A percentile compares a stretch with the other conserved stretches of the same genome.
These are phyloP conservation scores for Cephalopterus ornatus DNA, from an alignment of 2,113 vertebrate genomes.

Conservation along the genomic window DNA sequence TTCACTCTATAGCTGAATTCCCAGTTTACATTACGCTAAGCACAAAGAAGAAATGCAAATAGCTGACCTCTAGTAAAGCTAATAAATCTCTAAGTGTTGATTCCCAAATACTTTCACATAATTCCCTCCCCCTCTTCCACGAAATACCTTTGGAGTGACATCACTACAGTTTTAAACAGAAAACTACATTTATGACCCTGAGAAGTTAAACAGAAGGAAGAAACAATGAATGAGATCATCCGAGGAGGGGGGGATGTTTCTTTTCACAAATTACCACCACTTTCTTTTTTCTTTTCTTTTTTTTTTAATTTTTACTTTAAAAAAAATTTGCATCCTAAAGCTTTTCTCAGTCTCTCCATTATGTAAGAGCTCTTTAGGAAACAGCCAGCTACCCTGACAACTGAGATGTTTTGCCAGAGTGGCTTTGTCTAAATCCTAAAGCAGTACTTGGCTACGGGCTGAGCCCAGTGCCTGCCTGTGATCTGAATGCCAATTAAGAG, in stretches of 20 bases:
- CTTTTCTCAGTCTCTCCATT: conserved; percentile 75
- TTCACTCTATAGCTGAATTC: conserved; percentile 51
- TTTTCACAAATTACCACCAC: conserved; percentile 75
- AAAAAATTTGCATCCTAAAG: conserved; percentile 78
- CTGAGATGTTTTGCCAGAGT: conserved; percentile 75
- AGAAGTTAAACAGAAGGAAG: conserved; percentile 75
- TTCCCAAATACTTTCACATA: conserved; percentile 41
- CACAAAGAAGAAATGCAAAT: conserved; percentile 39
- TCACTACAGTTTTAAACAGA: conserved; percentile 55
- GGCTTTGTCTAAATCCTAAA: conserved; percentile 81
- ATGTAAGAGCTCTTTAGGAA: conserved; percentile 80
- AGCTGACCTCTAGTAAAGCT: conserved; percentile 30
- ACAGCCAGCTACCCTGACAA: conserved; percentile 79
- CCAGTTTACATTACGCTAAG: conserved; percentile 35
- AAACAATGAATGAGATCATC: conserved; percentile 74
- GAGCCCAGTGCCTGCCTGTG: conserved; percentile 70
- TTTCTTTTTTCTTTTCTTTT: not conserved
- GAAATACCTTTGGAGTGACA: conserved; percentile 53
- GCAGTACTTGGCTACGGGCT: conserved; percentile 67
- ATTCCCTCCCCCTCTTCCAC: conserved; percentile 17
- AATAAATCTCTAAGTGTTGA: conserved; percentile 52
- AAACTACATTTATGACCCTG: conserved; percentile 65
- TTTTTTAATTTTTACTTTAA: conserved; percentile 37
- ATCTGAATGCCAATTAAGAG: conserved; percentile 80
- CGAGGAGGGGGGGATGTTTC: conserved; percentile 33